Conservation (phyloP, 2,797 vertebrate genomes). For the Tragelaphus oryx region DNA sequence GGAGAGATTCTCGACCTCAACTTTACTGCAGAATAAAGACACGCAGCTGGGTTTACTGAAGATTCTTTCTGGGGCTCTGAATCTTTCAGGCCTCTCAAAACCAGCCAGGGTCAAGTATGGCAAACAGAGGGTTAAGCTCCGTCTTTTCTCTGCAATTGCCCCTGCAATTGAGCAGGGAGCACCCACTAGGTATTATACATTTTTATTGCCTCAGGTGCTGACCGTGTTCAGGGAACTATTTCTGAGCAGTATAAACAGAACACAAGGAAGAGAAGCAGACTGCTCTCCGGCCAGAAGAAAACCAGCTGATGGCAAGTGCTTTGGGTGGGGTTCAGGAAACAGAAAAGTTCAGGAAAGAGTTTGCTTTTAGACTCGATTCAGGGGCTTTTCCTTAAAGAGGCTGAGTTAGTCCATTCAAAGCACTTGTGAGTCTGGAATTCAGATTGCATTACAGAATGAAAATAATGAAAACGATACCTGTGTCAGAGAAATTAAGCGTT, state of each 20-base stretch:
- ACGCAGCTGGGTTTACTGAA: background rate
- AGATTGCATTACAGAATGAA: slow-evolving; percentile 29
- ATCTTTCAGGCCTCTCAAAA: background rate
- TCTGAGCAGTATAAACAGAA: background rate
- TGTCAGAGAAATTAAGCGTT: slow-evolving; percentile 69
- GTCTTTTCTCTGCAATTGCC: background rate
- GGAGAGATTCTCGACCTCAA: background rate
- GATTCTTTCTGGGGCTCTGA: accelerated
- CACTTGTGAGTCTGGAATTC: background rate
- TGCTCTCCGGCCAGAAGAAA: background rate
- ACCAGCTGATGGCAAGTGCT: background rate
- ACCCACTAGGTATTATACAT: accelerated
- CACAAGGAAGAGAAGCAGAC: background rate
- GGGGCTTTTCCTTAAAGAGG: background rate
- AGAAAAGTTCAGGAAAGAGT: background rate
- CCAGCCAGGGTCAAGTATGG: background rate
- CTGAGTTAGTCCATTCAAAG: background rate
- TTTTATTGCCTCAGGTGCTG: background rate
- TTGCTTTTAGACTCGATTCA: background rate
- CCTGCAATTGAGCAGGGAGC: accelerated
- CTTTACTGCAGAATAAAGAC: background rate
- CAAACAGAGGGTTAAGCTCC: background rate
- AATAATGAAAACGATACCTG: slow-evolving; percentile 63
- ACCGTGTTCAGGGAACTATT: background rate
- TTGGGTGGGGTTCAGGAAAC: background rate